Conservation (phyloP, 1,140 invertebrate genomes). For the Homalodisca vitripennis region DNA sequence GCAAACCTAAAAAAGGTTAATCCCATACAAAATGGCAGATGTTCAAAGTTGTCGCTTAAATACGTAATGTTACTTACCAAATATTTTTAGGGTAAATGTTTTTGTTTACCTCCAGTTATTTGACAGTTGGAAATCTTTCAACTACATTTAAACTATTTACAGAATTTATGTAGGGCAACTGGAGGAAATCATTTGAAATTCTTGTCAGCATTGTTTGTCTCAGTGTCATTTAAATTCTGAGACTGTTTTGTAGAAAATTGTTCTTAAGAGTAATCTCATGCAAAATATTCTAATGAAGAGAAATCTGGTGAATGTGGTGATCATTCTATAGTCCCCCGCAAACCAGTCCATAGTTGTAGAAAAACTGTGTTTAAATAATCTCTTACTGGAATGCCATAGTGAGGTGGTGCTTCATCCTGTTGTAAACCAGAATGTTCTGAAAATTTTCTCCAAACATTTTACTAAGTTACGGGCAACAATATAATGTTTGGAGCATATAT, state of each 20-base stretch:
- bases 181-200: too few species aligned
- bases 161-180: not conserved
- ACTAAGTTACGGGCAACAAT: not conserved
- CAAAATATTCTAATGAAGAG: too few species aligned
- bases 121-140: constrained; percentile 9
- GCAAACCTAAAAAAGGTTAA: not conserved
- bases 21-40: too few species aligned
- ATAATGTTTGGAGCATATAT: constrained; percentile 3
- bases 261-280: not conserved
- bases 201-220: too few species aligned
- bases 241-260: too few species aligned
- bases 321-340: not conserved
- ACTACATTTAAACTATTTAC: not conserved
- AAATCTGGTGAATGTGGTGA: not conserved
- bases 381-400: not conserved
- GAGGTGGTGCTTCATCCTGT: not conserved
- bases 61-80: not conserved
- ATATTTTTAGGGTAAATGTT: too few species aligned
- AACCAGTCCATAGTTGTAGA: not conserved
- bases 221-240: too few species aligned
- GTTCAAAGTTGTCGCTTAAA: not conserved
- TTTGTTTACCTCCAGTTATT: constrained; percentile 8
- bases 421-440: constrained; percentile 2
- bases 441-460: constrained; percentile 6
- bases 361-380: constrained; percentile 1